phyloP scores from a whole-genome alignment of 2,113 vertebrate genomes.

The Cynopterus brachyotis region DNA sequence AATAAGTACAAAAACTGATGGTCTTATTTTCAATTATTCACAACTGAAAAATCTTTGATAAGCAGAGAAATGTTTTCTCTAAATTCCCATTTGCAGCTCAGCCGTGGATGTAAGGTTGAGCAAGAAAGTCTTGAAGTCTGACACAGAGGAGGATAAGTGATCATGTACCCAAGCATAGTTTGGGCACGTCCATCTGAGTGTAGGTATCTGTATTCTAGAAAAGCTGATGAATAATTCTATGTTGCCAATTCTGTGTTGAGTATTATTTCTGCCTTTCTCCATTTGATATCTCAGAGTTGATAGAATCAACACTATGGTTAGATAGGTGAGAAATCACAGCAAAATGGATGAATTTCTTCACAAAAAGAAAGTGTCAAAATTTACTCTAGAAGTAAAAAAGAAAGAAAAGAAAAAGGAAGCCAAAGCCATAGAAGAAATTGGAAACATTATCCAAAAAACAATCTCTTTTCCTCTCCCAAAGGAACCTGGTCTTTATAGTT shows the following conservation, averaged over 20 bases:
- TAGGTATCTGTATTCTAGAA: background rate
- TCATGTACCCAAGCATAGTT: background rate
- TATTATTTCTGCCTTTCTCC: background rate
- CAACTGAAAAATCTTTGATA: background rate
- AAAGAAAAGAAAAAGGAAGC: background rate
- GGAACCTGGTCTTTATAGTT: background rate
- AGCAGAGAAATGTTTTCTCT: background rate
- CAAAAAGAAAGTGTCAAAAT: background rate
- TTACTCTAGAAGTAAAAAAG: background rate
- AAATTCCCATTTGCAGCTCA: background rate
- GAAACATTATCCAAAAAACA: background rate
- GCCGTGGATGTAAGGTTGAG: background rate
- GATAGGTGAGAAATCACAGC: background rate
- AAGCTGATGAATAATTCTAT: background rate
- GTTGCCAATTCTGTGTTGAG: background rate
- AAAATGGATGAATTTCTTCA: background rate
- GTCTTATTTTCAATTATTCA: conserved; percentile 18
- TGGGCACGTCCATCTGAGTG: too few relatives aligned
- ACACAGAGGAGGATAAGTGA: too few relatives aligned
- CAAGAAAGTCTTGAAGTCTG: background rate
- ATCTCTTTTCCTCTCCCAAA: background rate
- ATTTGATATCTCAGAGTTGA: background rate
- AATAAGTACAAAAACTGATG: conserved; percentile 8
- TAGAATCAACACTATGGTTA: background rate
- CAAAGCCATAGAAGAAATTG: background rate